Base-by-base conservation (phyloP, 2,113 vertebrate genomes). In the Prietella phreatophila region DNA sequence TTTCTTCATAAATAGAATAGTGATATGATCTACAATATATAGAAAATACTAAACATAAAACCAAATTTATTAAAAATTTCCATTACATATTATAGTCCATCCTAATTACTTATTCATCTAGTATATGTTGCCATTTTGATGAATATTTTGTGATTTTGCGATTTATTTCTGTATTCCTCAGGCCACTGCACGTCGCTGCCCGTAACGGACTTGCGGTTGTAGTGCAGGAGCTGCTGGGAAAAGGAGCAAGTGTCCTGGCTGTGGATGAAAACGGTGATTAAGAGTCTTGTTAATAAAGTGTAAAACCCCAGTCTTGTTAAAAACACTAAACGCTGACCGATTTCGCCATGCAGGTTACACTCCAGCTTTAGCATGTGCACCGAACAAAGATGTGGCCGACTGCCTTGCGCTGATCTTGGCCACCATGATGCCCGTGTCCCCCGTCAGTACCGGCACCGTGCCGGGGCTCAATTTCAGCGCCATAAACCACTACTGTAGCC, bases 401-500 rank as follows among this genome's bases (percentile, higher is more conserved):
- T 99, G 98, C 95, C 96, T 99, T 17, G 97, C 98, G 33, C 97
- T 99, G 89, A 99, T 99, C 93, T 94, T 99, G 95, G 97, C 98
- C 96, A 99, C 97, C 87, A 99, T 99, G 98, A 98, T 99, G 97
- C 98, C 98, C 91, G 95, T 98, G 88, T 98, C 98, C 61, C 97
- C 97, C 10, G 96, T 95, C 94, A 95, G 95, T 93, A 95, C 94
- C 15, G 92, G 90, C 80, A 93, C 95, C 0, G 92, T 98, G 81
- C 96, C 98, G 84, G 94, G 96, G 89, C 93, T 98, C 88, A 95
- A 97, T 1, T 98, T 99, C 95, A 97, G 95, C 95, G 96, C 97
- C 95, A 97, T 99, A 94, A 98, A 97, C 93, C 98, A 98, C 94
- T 99, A 97, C 91, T 97, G 97, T 94, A 98, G 96, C 95, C 94